A percentile compares a stretch with the other conserved stretches of the same genome.
Evolutionary conservation across 1,140 invertebrate species (phyloP).

Genomic region (Bombyx mori): DNA sequence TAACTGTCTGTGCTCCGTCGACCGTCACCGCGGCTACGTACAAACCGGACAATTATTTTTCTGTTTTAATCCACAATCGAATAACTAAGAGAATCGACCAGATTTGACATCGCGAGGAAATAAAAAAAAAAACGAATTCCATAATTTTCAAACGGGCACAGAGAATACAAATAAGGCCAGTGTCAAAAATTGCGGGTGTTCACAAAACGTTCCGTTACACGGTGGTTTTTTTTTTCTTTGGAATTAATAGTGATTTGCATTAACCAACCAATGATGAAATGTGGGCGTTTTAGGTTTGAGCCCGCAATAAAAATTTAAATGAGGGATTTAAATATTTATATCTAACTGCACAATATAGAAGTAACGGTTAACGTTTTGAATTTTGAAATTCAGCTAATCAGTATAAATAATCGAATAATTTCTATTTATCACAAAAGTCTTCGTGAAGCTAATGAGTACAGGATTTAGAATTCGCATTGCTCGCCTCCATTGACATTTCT

Average conservation of each 20-base stretch:
- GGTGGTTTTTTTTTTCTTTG: background rate
- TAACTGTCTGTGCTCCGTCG: constrained; percentile 29
- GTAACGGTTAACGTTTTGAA: constrained; percentile 13
- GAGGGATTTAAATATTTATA: constrained; percentile 14
- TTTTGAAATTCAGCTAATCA: no score
- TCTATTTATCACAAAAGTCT: no score
- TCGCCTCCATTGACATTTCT: background rate
- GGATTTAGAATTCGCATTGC: constrained; percentile 7
- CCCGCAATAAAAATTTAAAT: constrained; percentile 17
- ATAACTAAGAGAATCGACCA: background rate
- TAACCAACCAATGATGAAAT: constrained; percentile 14
- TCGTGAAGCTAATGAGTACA: no score
- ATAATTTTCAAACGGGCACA: background rate
- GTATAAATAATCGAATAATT: no score
- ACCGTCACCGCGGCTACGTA: constrained; percentile 25
- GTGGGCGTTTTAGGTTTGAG: constrained; percentile 11
- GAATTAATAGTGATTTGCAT: constrained; percentile 4
- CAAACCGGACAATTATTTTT: constrained; percentile 8
- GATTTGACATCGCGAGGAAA: background rate
- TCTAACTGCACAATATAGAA: constrained; percentile 30
- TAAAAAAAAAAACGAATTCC: no score
- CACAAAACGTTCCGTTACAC: background rate
- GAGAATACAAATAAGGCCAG: background rate
- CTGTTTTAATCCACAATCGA: constrained; percentile 1
- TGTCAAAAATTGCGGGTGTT: background rate